These are phyloP conservation scores for Canis aureus DNA, from an alignment of 2,113 vertebrate species.

Conservation along the genomic window DNA sequence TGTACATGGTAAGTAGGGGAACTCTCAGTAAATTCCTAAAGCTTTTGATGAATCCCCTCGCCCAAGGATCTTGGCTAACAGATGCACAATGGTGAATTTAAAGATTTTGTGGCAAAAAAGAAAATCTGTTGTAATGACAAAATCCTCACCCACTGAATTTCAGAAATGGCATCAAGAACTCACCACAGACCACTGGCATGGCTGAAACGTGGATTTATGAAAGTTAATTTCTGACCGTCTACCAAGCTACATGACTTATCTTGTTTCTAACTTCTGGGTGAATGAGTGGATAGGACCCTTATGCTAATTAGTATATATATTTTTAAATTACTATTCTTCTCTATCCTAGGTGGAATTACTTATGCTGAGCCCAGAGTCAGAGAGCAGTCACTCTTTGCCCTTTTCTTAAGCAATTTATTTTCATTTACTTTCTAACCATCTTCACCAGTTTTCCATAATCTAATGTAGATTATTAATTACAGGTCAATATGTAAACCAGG, in stretches of 20 bases:
- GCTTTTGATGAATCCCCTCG: neutral
- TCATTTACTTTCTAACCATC: conserved; percentile 20
- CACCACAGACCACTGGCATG: neutral
- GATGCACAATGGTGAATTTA: neutral
- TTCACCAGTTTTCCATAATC: conserved; percentile 45
- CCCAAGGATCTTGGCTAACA: neutral
- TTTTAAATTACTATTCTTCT: conserved; percentile 9
- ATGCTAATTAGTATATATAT: conserved; percentile 45
- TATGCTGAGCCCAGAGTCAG: conserved; percentile 3
- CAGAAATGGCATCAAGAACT: neutral
- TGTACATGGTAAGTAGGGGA: neutral
- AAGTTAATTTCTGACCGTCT: conserved; percentile 59
- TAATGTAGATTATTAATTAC: conserved; percentile 71
- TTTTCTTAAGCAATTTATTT: conserved; percentile 50
- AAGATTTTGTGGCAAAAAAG: neutral
- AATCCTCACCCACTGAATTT: neutral
- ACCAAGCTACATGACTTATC: neutral
- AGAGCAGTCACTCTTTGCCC: neutral
- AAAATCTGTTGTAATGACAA: neutral
- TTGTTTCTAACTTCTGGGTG: neutral
- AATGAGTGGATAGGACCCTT: neutral
- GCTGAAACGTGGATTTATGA: neutral
- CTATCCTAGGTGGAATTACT: neutral
- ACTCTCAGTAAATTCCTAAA: neutral
- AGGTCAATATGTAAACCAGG: conserved; percentile 59